Conservation (phyloP, 2,113 vertebrate genomes). For the Bos taurus region DNA sequence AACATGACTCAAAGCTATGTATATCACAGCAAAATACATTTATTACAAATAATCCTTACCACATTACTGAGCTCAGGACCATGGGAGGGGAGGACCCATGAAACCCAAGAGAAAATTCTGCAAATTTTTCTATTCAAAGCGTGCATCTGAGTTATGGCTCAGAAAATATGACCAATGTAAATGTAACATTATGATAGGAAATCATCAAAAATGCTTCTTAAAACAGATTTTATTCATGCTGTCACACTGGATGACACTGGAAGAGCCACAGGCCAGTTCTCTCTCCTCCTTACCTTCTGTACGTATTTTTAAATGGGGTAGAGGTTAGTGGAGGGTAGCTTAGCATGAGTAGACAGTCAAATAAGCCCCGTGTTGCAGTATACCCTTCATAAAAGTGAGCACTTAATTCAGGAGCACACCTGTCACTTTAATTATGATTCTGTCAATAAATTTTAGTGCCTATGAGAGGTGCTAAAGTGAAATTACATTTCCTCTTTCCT, state of each 20-base stretch:
- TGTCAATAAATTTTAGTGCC: constrained; percentile 23
- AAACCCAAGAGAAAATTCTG: background rate
- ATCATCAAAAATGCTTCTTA: background rate
- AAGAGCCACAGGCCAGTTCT: background rate
- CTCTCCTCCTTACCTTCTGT: background rate
- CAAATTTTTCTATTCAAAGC: background rate
- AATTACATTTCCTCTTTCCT: background rate
- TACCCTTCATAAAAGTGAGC: constrained; percentile 32
- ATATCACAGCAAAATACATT: background rate
- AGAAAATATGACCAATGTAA: background rate
- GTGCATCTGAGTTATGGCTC: background rate
- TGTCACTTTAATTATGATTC: constrained; percentile 48
- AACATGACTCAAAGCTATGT: background rate
- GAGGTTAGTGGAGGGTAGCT: background rate
- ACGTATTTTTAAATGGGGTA: background rate
- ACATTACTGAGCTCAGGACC: background rate
- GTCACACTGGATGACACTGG: constrained; percentile 14
- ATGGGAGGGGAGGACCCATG: background rate
- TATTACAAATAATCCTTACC: background rate
- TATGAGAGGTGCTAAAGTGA: background rate
- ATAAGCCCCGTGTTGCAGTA: background rate
- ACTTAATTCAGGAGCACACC: constrained; percentile 49
- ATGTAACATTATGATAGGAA: background rate
- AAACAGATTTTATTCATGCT: background rate
- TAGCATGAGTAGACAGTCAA: background rate